Percentiles rank a stretch among this genome's conserved stretches.
Evolutionary conservation across 2,113 vertebrate genomes (phyloP).

Genomic region (Varanus komodoensis): DNA sequence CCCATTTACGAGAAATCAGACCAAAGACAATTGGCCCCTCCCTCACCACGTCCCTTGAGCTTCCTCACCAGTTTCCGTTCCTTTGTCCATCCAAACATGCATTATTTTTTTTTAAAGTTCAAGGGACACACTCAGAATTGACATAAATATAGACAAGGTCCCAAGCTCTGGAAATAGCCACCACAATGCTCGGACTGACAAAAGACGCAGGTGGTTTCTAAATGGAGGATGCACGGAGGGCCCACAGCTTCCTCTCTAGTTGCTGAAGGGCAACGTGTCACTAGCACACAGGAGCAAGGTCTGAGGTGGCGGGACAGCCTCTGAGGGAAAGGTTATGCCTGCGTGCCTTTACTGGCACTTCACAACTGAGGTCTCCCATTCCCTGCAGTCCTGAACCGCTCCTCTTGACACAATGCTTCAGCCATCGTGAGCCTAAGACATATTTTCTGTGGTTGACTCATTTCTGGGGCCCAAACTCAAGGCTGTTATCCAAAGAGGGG

Average conservation of each 20-base stretch:
- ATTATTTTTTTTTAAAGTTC: slow-evolving; percentile 27
- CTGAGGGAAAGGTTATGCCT: background rate
- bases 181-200: slow-evolving; percentile 31
- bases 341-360: background rate
- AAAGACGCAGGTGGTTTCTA: slow-evolving; percentile 52
- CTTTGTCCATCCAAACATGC: slow-evolving; percentile 40
- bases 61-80: slow-evolving; percentile 28
- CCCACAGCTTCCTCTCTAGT: slow-evolving; percentile 8
- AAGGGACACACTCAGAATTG: slow-evolving; percentile 12
- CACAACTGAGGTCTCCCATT: background rate
- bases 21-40: slow-evolving; percentile 12
- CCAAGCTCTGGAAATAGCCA: slow-evolving; percentile 35
- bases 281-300: background rate
- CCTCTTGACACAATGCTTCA: too few relatives aligned
- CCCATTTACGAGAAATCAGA: slow-evolving; percentile 20
- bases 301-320: background rate
- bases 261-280: background rate
- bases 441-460: background rate
- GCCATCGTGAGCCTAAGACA: background rate
- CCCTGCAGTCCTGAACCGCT: background rate
- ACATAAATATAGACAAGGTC: slow-evolving; percentile 44
- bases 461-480: background rate
- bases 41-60: background rate
- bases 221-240: slow-evolving; percentile 13
- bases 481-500: too few relatives aligned